Evolutionary conservation across 2,113 vertebrate species (phyloP), one percentile per base, ranked within the genome.

Genomic region (Varanus salvator): DNA sequence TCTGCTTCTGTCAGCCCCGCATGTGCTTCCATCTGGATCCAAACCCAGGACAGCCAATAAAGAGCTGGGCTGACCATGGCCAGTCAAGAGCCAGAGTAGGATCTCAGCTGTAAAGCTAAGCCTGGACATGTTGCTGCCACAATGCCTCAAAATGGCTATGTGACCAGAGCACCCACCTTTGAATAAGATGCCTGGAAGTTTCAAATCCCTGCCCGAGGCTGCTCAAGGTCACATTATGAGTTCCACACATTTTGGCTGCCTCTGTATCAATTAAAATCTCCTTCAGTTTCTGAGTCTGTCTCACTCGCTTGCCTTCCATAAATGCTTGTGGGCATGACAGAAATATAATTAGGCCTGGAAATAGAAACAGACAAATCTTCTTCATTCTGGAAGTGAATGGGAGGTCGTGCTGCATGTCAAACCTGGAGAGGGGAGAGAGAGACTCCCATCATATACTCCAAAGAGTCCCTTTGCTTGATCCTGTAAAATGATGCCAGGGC

Each of bases 311-410:
- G 85, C 72, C 52, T 86, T 77, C 72, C 54, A 76, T 34, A 77
- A 66, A 77, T 87, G 74, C 57, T 87, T 77, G 54, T 66, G 38
- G 74, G 74, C 54, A 77, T 77, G 54, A 60, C 85, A 64, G 54
- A 77, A 44, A 21, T 12, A 57, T 76, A 86, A 74, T 86, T 75
- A 75, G n/a, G 71, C 50, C 75, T 78, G 74, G 48, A 87, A 87
- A 68, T 31, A 68, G 57, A 78, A 80, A 77, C 38, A 66, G 27
- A 44, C 54, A 87, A 29, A 29, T 85, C 69, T 54, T 72, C 31
- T 72, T 52, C 66, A 84, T 48, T 68, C 64, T 85, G 66, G 66
- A 85, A 71, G 44, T 71, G 34, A 85, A 52, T 34, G n/a, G n/a
- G 34, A 50, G 23, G 17, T 3, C 21, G 44, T 25, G 76, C 38